Evolutionary conservation across 1,140 invertebrate species (phyloP), one percentile per base, ranked within the genome.

Genomic region (Drosophila busckii): DNA sequence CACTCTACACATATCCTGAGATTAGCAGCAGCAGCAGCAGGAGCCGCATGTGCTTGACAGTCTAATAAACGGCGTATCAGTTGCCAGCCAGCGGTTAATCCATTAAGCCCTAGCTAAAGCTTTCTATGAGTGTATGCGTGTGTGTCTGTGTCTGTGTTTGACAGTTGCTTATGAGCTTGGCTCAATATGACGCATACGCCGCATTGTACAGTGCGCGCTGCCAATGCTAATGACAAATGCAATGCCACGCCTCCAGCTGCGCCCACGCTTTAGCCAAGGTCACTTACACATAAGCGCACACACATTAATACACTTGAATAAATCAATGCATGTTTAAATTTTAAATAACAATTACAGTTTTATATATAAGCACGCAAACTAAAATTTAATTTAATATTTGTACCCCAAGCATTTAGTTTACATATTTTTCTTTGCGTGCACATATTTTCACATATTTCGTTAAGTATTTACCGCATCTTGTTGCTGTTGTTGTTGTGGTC

Each of bases 51-150:
- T 83, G 53, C 49, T 66, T 82, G 76, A 83, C 75, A 82, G 76
- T 65, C 70, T 75, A 82, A 82, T 82, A 82, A 82, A 82, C 61
- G 70, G n/a, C 69, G 73, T 82, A 82, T 82, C 75, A 82, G 61
- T 61, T 53, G 75, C 54, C n/a, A 64, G 75, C 48, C 65, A 75
- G 69, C 61, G 70, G 60, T 67, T 82, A 82, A 82, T 82, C 75
- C 76, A 82, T 82, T 82, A 82, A 82, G 65, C 69, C 54, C 46
- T 78, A 73, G 63, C 54, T 56, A 45, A 23, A 20, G 19, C 31
- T 16, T 26, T 22, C 20, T n/a, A 50, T 22, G 12, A 29, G 17
- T 25, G 6, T 35, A 17, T 7, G 31, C 15, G 7, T 16, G 31
- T 10, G 7, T 16, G 9, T 28, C 7, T 28, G 20, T 22, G 44